phyloP scores from a whole-genome alignment of 1,140 invertebrate genomes.

The Pectinophora gossypiella region DNA sequence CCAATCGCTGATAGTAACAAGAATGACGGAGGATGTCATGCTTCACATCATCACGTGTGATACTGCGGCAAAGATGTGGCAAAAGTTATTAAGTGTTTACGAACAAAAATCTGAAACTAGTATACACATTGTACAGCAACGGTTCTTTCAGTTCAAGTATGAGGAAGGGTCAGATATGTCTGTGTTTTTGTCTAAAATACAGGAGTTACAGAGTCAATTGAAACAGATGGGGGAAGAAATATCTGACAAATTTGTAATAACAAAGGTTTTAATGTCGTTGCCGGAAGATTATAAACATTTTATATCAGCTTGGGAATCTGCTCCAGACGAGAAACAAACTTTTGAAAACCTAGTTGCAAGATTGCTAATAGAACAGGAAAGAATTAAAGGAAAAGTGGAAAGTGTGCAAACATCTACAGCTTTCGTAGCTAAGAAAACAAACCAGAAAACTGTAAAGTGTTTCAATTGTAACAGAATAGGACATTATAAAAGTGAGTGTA shows the following conservation, averaged over 20 bases:
- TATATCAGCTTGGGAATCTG: constrained; percentile 34
- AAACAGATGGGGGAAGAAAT: constrained; percentile 31
- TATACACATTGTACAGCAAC: constrained; percentile 1
- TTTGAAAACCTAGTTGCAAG: constrained; percentile 34
- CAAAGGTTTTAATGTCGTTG: constrained; percentile 41
- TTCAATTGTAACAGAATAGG: constrained; percentile 27
- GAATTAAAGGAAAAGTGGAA: constrained; percentile 22
- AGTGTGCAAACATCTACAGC: constrained; percentile 11
- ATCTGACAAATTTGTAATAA: constrained; percentile 30
- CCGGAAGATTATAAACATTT: constrained; percentile 30
- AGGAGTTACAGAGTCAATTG: constrained; percentile 27
- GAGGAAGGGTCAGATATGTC: constrained; percentile 11
- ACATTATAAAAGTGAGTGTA: constrained; percentile 28
- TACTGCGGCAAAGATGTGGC: too few species aligned
- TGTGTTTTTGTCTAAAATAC: constrained; percentile 25
- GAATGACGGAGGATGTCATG: too few species aligned
- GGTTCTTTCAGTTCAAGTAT: background rate
- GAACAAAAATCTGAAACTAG: constrained; percentile 1
- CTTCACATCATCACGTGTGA: too few species aligned
- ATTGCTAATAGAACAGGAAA: constrained; percentile 40
- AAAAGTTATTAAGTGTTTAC: too few species aligned
- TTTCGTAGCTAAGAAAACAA: constrained; percentile 14
- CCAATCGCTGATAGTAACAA: too few species aligned
- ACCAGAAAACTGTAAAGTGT: constrained; percentile 21
- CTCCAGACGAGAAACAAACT: constrained; percentile 29